Evolutionary conservation across 2,888 invertebrate genomes (phyloP).

Genomic region (Protonemura montana): DNA sequence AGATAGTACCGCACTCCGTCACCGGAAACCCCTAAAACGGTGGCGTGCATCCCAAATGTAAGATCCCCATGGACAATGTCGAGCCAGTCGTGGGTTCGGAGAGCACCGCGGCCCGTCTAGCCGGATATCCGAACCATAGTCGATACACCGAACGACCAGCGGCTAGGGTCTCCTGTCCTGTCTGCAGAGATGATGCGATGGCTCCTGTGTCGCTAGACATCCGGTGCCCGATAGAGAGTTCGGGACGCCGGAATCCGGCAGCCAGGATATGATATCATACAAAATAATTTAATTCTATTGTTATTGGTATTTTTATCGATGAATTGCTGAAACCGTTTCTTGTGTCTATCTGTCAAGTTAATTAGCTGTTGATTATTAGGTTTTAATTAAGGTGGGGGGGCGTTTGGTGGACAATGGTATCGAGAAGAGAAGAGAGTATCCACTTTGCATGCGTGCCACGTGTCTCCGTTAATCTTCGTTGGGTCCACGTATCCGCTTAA

Average conservation of each 20-base stretch:
- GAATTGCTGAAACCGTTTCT: neutral
- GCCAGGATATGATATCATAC: slow-evolving; percentile 25
- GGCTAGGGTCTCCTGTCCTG: too few species aligned
- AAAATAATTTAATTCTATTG: slow-evolving; percentile 23
- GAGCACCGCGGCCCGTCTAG: neutral
- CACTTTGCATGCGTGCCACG: neutral
- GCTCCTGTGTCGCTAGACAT: neutral
- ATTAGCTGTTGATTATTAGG: neutral
- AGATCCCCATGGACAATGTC: neutral
- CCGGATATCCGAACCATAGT: neutral
- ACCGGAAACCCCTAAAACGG: neutral
- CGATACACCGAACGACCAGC: too few species aligned
- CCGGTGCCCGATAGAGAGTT: neutral
- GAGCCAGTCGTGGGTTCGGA: neutral
- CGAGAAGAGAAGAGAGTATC: neutral
- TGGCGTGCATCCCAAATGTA: neutral
- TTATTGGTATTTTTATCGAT: neutral
- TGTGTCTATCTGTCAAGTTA: neutral
- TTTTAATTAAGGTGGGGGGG: neutral
- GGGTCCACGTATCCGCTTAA: neutral
- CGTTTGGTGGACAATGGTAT: neutral
- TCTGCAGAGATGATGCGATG: too few species aligned
- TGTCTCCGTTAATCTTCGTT: neutral
- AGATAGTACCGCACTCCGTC: neutral
- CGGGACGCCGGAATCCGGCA: neutral